Base-by-base conservation (phyloP, 2,797 vertebrate species). In the Ptychadena robeensis region DNA sequence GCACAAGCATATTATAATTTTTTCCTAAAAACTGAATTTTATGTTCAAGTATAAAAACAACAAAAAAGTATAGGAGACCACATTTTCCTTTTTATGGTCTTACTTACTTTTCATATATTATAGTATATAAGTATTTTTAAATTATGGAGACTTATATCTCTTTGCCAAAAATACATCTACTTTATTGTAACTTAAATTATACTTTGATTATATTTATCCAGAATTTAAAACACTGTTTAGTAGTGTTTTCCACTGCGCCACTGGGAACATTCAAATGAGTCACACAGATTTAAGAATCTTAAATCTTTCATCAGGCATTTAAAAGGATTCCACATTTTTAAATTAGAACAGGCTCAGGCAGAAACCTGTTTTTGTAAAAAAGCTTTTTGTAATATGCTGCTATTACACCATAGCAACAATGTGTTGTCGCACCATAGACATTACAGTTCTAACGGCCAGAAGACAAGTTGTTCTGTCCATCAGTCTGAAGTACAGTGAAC, bases 341-440 rank as follows among this genome's bases (percentile, higher is more conserved):
- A 61, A 35, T 61, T 61, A 74, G 48, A 63, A 74, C 72, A 74
- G 10, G 72, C 48, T 34, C 31, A 63, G 72, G 18, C 72, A 63
- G 6, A 74, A 44, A 48, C 44, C 40, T 48, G 69, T 28, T n/a
- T 25, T 25, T 59, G n/a, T 25, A 12, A 1, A 59, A n/a, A n/a
- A 59, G 18, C 6, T 59, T 59, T 59, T 25, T 25, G n/a, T n/a
- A 10, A n/a, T 59, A n/a, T 2, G 53, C 9, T 0, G 53, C 53
- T 59, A 59, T 59, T n/a, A 25, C 12, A 59, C 53, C 53, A 59
- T 59, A 12, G 53, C 6, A 59, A 25, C 53, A n/a, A 22, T 44
- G 14, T 15, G 40, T 44, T 44, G 40, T 44, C 40, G 3, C 14
- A 3, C 40, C 18, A 15, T 11, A 44, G n/a, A 59, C 53, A n/a